phyloP scores from a whole-genome alignment of 2,797 vertebrate genomes.

The Gadopsis marmoratus region DNA sequence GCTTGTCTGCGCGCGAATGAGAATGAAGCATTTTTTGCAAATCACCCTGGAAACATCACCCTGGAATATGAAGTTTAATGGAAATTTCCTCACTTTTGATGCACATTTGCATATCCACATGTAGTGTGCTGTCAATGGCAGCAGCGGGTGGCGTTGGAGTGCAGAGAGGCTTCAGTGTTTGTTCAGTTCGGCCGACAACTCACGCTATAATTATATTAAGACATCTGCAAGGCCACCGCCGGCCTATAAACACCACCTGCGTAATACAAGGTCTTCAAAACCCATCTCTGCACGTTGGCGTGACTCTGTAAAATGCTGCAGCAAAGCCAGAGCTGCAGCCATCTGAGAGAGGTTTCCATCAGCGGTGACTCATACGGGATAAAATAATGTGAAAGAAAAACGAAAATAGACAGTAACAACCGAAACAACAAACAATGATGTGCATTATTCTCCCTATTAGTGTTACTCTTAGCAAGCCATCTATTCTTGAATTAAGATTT shows the following conservation, averaged over 20 bases:
- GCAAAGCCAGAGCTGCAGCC: constrained; percentile 7
- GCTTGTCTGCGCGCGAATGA: constrained; percentile 42
- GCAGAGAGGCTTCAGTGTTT: constrained; percentile 42
- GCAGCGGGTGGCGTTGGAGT: constrained; percentile 54
- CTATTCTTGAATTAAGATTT: constrained; percentile 1
- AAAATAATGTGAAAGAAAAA: constrained; percentile 17
- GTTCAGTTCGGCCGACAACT: constrained; percentile 54
- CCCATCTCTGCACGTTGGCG: constrained; percentile 20
- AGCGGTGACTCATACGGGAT: constrained; percentile 17
- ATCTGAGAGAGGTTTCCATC: constrained; percentile 21
- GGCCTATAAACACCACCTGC: constrained; percentile 66
- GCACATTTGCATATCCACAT: constrained; percentile 71
- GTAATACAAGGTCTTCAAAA: constrained; percentile 48
- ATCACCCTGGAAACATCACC: constrained; percentile 65
- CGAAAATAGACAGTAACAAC: not conserved
- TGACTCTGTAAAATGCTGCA: constrained; percentile 32
- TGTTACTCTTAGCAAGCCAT: not conserved
- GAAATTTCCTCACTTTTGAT: constrained; percentile 60
- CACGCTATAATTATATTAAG: constrained; percentile 70
- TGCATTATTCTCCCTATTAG: not conserved
- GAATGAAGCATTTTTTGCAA: constrained; percentile 49
- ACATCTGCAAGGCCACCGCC: constrained; percentile 61
- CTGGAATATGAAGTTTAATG: constrained; percentile 64
- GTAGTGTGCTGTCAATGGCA: constrained; percentile 60
- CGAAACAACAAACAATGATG: constrained; percentile 12